Percentiles rank a stretch among this genome's conserved stretches.
phyloP scores from a whole-genome alignment of 1,140 invertebrate species.

The Brachystomella parvula region DNA sequence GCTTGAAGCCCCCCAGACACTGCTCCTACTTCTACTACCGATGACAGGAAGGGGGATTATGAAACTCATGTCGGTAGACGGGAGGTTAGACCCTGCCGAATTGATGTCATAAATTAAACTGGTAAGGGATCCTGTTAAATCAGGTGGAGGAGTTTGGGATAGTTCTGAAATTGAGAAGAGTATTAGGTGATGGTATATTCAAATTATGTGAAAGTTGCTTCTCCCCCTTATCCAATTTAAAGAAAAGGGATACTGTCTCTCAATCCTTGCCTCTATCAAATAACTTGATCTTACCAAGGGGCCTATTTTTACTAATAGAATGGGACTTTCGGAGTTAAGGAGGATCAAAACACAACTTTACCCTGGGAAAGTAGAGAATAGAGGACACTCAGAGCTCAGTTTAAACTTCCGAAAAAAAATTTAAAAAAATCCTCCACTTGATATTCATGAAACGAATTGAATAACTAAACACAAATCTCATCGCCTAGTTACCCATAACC shows the following conservation, averaged over 20 bases:
- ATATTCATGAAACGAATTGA: constrained; percentile 36
- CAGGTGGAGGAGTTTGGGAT: background rate
- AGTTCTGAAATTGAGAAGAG: no score
- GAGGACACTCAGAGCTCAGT: background rate
- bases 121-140: background rate
- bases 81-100: background rate
- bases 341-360: constrained; percentile 26
- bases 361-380: constrained; percentile 6
- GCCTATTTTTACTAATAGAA: constrained; percentile 37
- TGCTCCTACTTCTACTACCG: no score
- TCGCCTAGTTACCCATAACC: background rate
- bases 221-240: background rate
- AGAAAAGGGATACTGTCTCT: background rate
- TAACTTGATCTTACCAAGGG: constrained; percentile 24
- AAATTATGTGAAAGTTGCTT: background rate
- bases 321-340: constrained; percentile 33
- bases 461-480: constrained; percentile 19
- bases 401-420: background rate
- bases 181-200: background rate
- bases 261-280: background rate
- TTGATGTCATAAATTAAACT: background rate
- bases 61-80: background rate
- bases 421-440: constrained; percentile 24
- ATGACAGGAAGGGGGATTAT: background rate
- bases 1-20: no score